phyloP scores from a whole-genome alignment of 2,797 vertebrate genomes.

The Halcyon smyrnensis region DNA sequence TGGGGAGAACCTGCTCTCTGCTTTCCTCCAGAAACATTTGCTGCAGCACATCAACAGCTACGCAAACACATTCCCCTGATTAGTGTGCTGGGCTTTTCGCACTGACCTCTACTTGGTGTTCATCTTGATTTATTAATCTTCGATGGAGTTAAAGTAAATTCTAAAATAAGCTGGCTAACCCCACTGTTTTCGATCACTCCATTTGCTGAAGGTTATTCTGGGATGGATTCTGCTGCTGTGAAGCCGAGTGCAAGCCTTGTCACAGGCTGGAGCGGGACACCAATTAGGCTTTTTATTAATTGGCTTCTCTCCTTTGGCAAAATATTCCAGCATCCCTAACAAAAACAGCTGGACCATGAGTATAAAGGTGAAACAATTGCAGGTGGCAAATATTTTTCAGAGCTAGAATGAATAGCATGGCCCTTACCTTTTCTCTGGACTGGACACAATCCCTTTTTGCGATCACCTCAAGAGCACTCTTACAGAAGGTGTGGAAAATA shows the following conservation, averaged over 20 bases:
- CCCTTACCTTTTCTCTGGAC: not conserved
- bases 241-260: not conserved
- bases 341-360: not conserved
- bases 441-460: not conserved
- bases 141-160: conserved; percentile 25
- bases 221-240: not conserved
- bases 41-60: conserved; percentile 50
- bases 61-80: conserved; percentile 34
- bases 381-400: not conserved
- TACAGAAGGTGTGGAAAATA: not conserved
- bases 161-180: conserved; percentile 60
- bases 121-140: conserved; percentile 57
- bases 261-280: not conserved
- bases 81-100: conserved; percentile 52
- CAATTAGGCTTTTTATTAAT: not conserved
- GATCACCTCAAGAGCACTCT: not conserved
- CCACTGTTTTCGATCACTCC: not conserved
- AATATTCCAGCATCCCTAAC: not conserved
- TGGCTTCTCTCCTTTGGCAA: not conserved
- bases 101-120: conserved; percentile 56
- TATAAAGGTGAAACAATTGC: not conserved
- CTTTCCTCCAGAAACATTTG: conserved; percentile 27
- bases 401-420: not conserved
- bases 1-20: not conserved
- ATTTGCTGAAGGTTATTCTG: conserved; percentile 30